phyloP scores from a whole-genome alignment of 2,113 vertebrate genomes.

The Thymallus thymallus region DNA sequence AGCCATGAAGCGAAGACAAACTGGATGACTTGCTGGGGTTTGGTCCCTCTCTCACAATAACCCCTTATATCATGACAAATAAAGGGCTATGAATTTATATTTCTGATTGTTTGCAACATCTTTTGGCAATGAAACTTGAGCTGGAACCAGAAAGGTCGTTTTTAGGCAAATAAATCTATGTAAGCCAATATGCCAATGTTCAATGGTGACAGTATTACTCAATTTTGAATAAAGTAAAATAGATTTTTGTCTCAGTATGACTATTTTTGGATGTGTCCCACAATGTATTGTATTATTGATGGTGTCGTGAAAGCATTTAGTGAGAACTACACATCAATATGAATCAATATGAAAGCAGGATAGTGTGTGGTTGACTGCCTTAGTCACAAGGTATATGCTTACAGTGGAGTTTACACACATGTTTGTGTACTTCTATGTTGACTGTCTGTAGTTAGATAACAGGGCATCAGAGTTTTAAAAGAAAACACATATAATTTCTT shows the following conservation, averaged over 20 bases:
- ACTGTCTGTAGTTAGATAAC: no score
- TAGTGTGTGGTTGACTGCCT: neutral
- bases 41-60: constrained; percentile 16
- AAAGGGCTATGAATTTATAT: constrained; percentile 63
- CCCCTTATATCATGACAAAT: constrained; percentile 52
- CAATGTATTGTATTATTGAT: neutral
- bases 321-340: neutral
- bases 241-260: neutral
- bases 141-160: neutral
- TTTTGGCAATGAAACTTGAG: constrained; percentile 10
- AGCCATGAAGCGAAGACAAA: constrained; percentile 37
- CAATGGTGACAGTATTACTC: neutral
- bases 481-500: neutral
- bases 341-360: neutral
- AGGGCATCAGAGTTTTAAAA: no score
- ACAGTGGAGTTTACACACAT: neutral
- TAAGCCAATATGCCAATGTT: neutral
- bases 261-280: neutral
- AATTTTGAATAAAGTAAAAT: neutral
- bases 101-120: constrained; percentile 58
- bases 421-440: no score
- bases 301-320: neutral
- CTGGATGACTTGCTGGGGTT: constrained; percentile 48
- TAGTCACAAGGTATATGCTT: neutral
- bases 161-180: neutral